Conservation (phyloP, 2,113 vertebrate species). For the Hiodon alosoides region DNA sequence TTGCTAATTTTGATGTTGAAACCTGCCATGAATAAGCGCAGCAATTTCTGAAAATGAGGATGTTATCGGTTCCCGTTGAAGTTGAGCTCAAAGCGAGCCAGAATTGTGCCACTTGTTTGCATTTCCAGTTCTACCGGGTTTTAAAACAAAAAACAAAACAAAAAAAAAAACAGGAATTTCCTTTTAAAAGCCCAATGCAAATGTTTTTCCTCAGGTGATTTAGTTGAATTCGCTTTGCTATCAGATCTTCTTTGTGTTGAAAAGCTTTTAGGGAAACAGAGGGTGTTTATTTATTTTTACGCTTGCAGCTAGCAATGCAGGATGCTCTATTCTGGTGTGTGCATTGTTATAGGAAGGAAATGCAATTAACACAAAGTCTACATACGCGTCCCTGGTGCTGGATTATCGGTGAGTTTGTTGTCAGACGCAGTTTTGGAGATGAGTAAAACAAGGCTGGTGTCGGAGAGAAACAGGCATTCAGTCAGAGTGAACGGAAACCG, state of each 20-base stretch:
- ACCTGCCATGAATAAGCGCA: constrained; percentile 3
- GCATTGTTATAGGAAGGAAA: neutral
- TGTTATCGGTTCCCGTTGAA: neutral
- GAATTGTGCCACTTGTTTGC: neutral
- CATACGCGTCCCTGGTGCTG: too few species aligned
- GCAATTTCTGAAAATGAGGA: neutral
- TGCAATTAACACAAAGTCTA: too few species aligned
- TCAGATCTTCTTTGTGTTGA: neutral
- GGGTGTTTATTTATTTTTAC: too few species aligned
- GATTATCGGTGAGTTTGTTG: too few species aligned
- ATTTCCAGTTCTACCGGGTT: constrained; percentile 7
- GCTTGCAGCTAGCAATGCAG: too few species aligned
- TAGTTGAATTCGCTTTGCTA: neutral
- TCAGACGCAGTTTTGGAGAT: too few species aligned
- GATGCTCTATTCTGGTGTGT: neutral
- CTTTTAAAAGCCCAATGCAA: neutral
- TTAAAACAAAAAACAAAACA: neutral
- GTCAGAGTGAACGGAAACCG: too few species aligned
- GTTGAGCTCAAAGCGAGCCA: neutral
- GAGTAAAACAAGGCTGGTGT: too few species aligned
- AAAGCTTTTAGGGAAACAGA: neutral
- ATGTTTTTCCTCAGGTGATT: constrained; percentile 9
- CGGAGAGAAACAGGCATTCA: too few species aligned
- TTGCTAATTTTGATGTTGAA: neutral
- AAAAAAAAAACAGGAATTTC: neutral